phyloP scores from a whole-genome alignment of 2,113 vertebrate species.

The Pachyramphus minor region DNA sequence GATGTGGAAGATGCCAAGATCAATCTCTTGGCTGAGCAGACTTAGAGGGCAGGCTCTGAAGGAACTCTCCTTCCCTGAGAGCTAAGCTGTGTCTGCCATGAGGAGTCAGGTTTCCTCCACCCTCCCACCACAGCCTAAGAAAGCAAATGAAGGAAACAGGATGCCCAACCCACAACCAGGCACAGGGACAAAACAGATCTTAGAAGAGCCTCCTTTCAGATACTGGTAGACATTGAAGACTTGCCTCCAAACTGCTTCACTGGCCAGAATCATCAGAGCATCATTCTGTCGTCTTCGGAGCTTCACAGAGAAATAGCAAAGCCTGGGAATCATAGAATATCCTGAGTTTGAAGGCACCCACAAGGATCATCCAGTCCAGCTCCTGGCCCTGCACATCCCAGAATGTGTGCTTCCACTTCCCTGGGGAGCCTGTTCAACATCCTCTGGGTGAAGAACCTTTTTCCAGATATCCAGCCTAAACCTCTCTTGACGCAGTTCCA shows the following conservation, averaged over 20 bases:
- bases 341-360: not conserved
- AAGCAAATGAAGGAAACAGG: not conserved
- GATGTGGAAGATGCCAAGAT: not conserved
- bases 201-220: not conserved
- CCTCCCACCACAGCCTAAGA: not conserved
- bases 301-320: not conserved
- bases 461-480: rapidly evolving
- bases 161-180: not conserved
- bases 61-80: not conserved
- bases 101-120: not conserved
- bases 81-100: not conserved
- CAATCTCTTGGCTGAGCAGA: not conserved
- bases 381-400: not conserved
- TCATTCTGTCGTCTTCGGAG: not conserved
- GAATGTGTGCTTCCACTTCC: not conserved
- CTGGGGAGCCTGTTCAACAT: not conserved
- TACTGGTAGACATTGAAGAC: not conserved
- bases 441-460: not conserved
- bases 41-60: not conserved
- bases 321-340: not conserved
- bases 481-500: not conserved
- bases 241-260: not conserved
- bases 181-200: not conserved
- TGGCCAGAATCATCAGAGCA: not conserved
- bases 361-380: rapidly evolving